Percentiles rank a stretch among this genome's conserved stretches.
These are phyloP conservation scores for Sardina pilchardus DNA, from an alignment of 2,113 vertebrate genomes.

Conservation along the genomic window DNA sequence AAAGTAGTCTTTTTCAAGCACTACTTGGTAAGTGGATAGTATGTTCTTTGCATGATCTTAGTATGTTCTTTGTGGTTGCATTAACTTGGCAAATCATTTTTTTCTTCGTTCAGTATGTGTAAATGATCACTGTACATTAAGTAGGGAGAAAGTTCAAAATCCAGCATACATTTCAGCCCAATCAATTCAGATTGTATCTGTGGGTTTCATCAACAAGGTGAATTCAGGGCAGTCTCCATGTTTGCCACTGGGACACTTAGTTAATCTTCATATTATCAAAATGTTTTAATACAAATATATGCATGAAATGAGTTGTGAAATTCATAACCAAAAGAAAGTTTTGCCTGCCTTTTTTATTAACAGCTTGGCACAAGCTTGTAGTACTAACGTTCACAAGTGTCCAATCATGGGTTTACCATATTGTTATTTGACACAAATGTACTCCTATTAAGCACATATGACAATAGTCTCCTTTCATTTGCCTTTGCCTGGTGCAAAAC, in stretches of 20 bases:
- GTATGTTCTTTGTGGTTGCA: background rate
- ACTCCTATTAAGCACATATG: background rate
- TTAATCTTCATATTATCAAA: background rate
- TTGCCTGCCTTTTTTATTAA: background rate
- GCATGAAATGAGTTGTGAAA: background rate
- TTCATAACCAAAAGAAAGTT: background rate
- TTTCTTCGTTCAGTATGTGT: background rate
- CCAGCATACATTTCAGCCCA: background rate
- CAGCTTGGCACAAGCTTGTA: too few relatives aligned
- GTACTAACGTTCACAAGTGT: background rate
- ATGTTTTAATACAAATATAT: background rate
- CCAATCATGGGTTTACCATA: background rate
- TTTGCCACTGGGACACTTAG: background rate
- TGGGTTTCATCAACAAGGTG: background rate
- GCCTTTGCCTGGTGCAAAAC: background rate
- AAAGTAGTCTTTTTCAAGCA: conserved; percentile 92
- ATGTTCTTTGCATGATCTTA: background rate
- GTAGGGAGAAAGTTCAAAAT: background rate
- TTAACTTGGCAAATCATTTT: background rate
- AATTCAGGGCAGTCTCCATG: background rate
- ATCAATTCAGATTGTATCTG: background rate
- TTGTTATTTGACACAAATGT: background rate
- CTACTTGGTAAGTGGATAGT: conserved; percentile 83
- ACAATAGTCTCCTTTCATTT: background rate
- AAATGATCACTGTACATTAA: background rate